These are phyloP conservation scores for Eulemur macaco DNA, from an alignment of 2,113 vertebrate genomes.

Conservation along the genomic window DNA sequence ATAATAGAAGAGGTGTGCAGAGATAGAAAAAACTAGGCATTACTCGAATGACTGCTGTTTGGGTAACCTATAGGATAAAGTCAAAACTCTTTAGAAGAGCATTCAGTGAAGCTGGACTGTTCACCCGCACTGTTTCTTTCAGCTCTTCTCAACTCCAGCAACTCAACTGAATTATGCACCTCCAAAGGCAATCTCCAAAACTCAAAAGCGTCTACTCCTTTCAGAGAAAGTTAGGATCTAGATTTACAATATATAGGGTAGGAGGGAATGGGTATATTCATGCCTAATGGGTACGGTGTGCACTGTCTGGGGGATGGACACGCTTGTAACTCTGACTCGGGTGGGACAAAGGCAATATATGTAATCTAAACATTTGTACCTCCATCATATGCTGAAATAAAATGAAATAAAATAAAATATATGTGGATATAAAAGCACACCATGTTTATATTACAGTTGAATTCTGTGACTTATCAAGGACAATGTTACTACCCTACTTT, in stretches of 20 bases:
- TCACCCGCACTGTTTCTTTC: neutral
- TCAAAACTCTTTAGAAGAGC: neutral
- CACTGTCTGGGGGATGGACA: too few relatives aligned
- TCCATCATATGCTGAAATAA: too few relatives aligned
- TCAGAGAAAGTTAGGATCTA: neutral
- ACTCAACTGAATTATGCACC: neutral
- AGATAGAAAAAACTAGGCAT: neutral
- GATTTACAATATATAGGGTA: slow-evolving; percentile 3
- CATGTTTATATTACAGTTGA: neutral
- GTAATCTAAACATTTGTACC: too few relatives aligned
- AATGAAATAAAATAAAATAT: neutral
- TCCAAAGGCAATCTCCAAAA: neutral
- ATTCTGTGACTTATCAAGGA: neutral
- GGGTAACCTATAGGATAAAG: neutral
- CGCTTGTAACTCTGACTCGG: too few relatives aligned
- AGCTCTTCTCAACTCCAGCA: neutral
- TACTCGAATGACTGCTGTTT: neutral
- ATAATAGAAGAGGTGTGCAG: neutral
- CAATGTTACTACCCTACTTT: neutral
- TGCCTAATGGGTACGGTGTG: too few relatives aligned
- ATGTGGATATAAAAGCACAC: slow-evolving; percentile 8
- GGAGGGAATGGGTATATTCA: too few relatives aligned
- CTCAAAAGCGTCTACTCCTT: neutral
- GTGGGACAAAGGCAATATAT: too few relatives aligned
- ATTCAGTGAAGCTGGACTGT: neutral